A percentile compares a stretch with the other conserved stretches of the same genome.
Evolutionary conservation across 2,888 invertebrate species (phyloP).

Genomic region (Clistopyga incitator): DNA sequence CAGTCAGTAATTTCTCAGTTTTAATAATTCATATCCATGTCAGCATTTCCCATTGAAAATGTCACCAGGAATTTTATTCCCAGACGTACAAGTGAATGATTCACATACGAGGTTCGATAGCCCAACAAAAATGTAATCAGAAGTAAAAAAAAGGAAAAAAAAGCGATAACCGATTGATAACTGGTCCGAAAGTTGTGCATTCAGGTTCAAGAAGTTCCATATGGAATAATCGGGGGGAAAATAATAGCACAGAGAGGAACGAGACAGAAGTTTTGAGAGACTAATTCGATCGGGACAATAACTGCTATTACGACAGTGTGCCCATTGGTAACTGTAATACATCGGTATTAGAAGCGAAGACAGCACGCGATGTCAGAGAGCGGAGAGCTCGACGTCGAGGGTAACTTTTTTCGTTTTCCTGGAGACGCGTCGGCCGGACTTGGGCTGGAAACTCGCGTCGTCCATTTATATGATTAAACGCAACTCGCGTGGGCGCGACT

Average conservation of each 20-base stretch:
- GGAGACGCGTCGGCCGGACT: slow-evolving; percentile 55
- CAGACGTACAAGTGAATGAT: background rate
- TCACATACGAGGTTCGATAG: background rate
- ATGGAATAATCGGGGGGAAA: slow-evolving; percentile 1
- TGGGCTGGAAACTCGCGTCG: slow-evolving; percentile 64
- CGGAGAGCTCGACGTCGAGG: slow-evolving; percentile 30
- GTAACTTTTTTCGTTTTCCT: slow-evolving; percentile 73
- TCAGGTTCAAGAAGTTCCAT: background rate
- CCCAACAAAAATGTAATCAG: background rate
- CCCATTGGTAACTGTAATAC: slow-evolving; percentile 16
- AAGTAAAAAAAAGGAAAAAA: background rate
- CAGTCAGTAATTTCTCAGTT: background rate
- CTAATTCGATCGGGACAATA: slow-evolving; percentile 77
- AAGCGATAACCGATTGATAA: background rate
- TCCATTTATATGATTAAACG: slow-evolving; percentile 80
- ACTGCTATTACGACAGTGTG: slow-evolving; percentile 55
- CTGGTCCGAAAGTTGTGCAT: background rate
- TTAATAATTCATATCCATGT: too few species aligned
- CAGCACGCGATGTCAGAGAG: slow-evolving; percentile 57
- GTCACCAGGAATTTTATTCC: background rate
- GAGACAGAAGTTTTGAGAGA: slow-evolving; percentile 57
- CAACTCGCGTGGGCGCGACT: slow-evolving; percentile 74
- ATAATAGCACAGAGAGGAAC: slow-evolving; percentile 23
- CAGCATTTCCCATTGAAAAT: background rate
- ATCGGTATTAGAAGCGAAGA: slow-evolving; percentile 27